Percentiles rank a stretch among this genome's conserved stretches.
These are phyloP conservation scores for Buphagus erythrorhynchus DNA, from an alignment of 2,797 vertebrate species.

Conservation along the genomic window DNA sequence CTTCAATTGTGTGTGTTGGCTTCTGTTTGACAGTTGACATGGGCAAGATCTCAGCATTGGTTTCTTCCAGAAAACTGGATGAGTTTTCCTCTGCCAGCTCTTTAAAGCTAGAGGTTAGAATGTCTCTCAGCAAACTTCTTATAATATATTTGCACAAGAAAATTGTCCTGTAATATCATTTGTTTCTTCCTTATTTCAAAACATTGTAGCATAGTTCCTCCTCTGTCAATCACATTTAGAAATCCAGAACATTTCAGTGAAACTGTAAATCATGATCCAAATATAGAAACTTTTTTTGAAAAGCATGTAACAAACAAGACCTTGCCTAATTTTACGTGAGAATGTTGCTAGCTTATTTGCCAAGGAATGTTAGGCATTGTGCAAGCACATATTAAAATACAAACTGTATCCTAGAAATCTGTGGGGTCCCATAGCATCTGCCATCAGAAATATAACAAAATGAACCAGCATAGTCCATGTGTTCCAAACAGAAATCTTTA, in stretches of 20 bases:
- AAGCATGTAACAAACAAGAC: neutral
- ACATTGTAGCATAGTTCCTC: neutral
- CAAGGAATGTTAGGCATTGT: constrained; percentile 27
- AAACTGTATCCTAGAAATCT: neutral
- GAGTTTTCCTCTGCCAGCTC: neutral
- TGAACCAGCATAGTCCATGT: neutral
- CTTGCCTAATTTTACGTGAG: constrained; percentile 31
- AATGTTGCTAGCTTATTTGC: constrained; percentile 10
- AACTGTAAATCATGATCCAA: neutral
- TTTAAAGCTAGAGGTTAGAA: neutral
- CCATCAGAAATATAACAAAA: neutral
- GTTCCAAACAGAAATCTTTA: neutral
- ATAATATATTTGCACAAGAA: neutral
- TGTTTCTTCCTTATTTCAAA: neutral
- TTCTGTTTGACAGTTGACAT: neutral
- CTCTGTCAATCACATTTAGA: neutral
- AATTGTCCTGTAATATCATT: neutral
- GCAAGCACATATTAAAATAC: neutral
- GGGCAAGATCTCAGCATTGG: neutral
- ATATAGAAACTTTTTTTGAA: neutral
- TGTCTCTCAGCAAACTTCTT: neutral
- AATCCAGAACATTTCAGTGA: neutral
- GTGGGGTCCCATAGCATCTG: neutral
- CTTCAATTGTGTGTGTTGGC: neutral
- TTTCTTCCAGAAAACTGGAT: neutral